These are phyloP conservation scores for Galaxea fascicularis DNA, from an alignment of 92 coral and sea anemone genomes.

Conservation along the genomic window DNA sequence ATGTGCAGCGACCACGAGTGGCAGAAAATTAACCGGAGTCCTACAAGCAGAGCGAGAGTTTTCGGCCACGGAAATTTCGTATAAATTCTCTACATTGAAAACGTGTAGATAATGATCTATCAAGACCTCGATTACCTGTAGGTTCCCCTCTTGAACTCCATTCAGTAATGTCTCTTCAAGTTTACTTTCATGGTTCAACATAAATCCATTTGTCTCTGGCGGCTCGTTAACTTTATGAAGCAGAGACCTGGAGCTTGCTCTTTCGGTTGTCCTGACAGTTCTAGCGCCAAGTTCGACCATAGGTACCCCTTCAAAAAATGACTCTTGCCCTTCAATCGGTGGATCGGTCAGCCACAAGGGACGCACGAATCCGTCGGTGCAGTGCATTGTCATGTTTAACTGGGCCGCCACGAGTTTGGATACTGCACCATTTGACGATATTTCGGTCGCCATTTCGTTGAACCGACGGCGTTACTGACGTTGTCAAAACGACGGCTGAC, in stretches of 20 bases:
- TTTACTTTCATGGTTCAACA: conserved; percentile 74
- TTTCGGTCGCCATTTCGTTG: conserved; percentile 8
- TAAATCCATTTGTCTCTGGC: conserved; percentile 75
- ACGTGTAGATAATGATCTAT: conserved; percentile 81
- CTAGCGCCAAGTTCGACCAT: conserved; percentile 13
- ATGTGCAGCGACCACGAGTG: conserved; percentile 93
- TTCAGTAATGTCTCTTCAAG: conserved; percentile 80
- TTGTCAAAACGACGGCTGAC: background rate
- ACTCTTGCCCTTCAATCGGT: conserved; percentile 41
- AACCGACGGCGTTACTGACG: background rate
- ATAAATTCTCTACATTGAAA: conserved; percentile 55
- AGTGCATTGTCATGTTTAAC: conserved; percentile 12
- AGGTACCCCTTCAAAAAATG: conserved; percentile 56
- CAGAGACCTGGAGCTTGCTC: conserved; percentile 16
- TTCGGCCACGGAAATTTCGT: conserved; percentile 29
- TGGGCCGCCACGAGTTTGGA: conserved; percentile 6
- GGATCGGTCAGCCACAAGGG: conserved; percentile 74
- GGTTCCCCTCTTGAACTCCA: conserved; percentile 80
- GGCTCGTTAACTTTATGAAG: conserved; percentile 50
- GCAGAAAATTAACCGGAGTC: conserved; percentile 78
- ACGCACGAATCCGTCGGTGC: conserved; percentile 67
- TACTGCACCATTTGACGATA: conserved; percentile 22
- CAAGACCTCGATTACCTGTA: conserved; percentile 70
- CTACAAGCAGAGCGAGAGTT: conserved; percentile 29
- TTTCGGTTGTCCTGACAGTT: conserved; percentile 15